Evolutionary conservation across 2,797 vertebrate genomes (phyloP).

Genomic region (Catostomus latipinnis): DNA sequence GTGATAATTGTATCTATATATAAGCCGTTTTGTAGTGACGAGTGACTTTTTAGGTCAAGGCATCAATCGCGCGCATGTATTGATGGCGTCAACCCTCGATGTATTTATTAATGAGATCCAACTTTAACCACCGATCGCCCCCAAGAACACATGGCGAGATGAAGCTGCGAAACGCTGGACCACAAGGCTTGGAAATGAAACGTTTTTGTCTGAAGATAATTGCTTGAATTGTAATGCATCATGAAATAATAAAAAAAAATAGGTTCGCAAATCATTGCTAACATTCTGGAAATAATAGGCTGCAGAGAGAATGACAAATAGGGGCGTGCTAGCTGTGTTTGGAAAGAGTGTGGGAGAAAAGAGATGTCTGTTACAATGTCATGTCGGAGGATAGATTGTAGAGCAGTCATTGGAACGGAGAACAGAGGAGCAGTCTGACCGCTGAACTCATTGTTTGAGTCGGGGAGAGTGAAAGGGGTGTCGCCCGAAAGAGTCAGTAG

Average conservation of each 20-base stretch:
- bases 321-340: not conserved
- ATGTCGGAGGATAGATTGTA: not conserved
- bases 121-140: slow-evolving; percentile 1
- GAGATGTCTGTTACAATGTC: not conserved
- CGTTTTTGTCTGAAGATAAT: no score
- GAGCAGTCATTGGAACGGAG: not conserved
- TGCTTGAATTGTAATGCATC: no score
- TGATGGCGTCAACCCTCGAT: slow-evolving; percentile 30
- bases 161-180: no score
- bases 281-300: not conserved
- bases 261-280: not conserved
- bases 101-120: slow-evolving; percentile 42
- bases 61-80: slow-evolving; percentile 20
- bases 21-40: slow-evolving; percentile 10
- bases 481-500: slow-evolving; percentile 4
- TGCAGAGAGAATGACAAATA: not conserved
- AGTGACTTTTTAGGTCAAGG: slow-evolving; percentile 34
- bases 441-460: not conserved
- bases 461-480: slow-evolving; percentile 2
- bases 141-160: no score
- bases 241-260: no score
- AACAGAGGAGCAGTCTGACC: not conserved
- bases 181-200: no score
- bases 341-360: not conserved
- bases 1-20: slow-evolving; percentile 19